Percentiles rank a stretch among this genome's conserved stretches.
These are phyloP conservation scores for Garra rufa DNA, from an alignment of 2,113 vertebrate species.

Conservation along the genomic window DNA sequence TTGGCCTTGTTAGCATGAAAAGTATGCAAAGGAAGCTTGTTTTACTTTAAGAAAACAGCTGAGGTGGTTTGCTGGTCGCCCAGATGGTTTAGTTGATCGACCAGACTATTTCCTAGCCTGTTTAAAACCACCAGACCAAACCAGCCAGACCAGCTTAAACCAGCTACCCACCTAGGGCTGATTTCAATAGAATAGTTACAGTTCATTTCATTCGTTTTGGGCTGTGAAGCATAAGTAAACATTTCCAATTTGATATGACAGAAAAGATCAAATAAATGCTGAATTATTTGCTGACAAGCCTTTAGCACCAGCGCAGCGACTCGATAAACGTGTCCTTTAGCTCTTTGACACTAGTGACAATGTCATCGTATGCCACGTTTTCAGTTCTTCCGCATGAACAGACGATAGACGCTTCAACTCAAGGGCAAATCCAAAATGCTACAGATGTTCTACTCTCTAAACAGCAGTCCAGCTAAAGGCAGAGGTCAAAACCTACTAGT, in stretches of 20 bases:
- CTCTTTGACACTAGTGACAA: slow-evolving; percentile 18
- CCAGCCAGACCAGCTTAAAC: background rate
- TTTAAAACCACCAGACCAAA: background rate
- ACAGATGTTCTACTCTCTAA: background rate
- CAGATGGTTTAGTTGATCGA: background rate
- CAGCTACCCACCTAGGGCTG: background rate
- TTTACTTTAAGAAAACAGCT: background rate
- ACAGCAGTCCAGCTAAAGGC: background rate
- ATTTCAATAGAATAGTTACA: background rate
- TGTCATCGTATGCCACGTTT: background rate
- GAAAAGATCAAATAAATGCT: background rate
- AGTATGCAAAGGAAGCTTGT: background rate
- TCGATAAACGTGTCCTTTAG: background rate
- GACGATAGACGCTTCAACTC: slow-evolving; percentile 34
- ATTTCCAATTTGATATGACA: background rate
- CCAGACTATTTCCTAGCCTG: background rate
- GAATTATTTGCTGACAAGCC: slow-evolving; percentile 5
- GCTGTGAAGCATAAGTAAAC: slow-evolving; percentile 5
- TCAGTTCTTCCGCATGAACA: slow-evolving; percentile 10
- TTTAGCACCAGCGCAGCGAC: slow-evolving; percentile 17
- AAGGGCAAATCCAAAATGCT: slow-evolving; percentile 24
- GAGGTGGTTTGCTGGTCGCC: background rate
- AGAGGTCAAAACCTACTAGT: slow-evolving; percentile 36
- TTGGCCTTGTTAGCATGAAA: background rate
- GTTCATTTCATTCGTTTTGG: background rate